A percentile compares a stretch with the other conserved stretches of the same genome.
Evolutionary conservation across 2,113 vertebrate genomes (phyloP).

Genomic region (Triplophysa rosa): DNA sequence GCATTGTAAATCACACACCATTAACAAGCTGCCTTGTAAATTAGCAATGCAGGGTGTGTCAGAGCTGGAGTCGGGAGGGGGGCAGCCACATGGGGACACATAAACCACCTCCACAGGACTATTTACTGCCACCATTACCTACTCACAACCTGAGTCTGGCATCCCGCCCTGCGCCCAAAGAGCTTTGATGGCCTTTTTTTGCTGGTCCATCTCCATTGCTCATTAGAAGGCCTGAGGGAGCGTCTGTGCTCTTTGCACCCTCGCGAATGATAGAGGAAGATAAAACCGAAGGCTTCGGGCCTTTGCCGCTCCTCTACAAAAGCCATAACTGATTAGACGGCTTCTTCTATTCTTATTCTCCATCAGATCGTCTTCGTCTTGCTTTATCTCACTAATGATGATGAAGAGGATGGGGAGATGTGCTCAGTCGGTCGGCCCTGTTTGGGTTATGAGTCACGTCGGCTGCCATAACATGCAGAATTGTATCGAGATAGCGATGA

Average conservation of each 20-base stretch:
- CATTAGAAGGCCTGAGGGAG: slow-evolving; percentile 22
- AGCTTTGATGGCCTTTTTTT: slow-evolving; percentile 41
- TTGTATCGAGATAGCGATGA: slow-evolving; percentile 18
- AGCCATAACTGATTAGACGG: neutral
- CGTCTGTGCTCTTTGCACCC: slow-evolving; percentile 34
- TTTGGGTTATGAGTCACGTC: slow-evolving; percentile 28
- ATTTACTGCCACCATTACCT: slow-evolving; percentile 62
- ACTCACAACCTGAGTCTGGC: slow-evolving; percentile 39
- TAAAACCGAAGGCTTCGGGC: slow-evolving; percentile 26
- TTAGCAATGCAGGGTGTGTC: slow-evolving; percentile 59
- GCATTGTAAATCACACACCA: slow-evolving; percentile 72
- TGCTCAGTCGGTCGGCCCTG: slow-evolving; percentile 18
- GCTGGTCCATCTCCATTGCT: slow-evolving; percentile 36
- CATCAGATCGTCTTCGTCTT: neutral
- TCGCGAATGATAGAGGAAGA: slow-evolving; percentile 30
- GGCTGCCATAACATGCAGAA: slow-evolving; percentile 26
- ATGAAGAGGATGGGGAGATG: slow-evolving; percentile 11
- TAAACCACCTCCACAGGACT: slow-evolving; percentile 48
- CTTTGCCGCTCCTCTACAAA: slow-evolving; percentile 14
- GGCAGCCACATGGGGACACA: slow-evolving; percentile 32
- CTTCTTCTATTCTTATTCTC: neutral
- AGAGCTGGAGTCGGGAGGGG: slow-evolving; percentile 7
- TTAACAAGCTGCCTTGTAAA: slow-evolving; percentile 79
- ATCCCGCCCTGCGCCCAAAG: slow-evolving; percentile 16
- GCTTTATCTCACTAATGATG: slow-evolving; percentile 25